Conservation (phyloP, 2,797 vertebrate genomes). For the Vespertilio murinus region DNA sequence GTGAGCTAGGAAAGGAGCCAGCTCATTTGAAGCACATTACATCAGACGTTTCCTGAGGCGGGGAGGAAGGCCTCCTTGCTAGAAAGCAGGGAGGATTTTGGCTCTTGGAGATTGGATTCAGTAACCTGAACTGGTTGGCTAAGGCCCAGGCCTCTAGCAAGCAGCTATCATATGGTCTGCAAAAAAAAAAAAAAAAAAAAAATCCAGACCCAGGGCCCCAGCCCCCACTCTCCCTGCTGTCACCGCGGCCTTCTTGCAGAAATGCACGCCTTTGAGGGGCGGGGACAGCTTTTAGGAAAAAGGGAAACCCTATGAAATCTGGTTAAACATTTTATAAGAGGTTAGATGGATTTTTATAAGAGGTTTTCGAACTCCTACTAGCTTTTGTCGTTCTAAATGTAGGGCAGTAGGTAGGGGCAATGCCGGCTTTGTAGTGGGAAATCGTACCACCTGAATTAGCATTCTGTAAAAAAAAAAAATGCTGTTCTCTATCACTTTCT, state of each 20-base stretch:
- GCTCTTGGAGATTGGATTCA: constrained; percentile 39
- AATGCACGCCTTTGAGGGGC: neutral
- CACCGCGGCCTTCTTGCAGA: neutral
- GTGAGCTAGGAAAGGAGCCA: constrained; percentile 49
- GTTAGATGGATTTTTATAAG: neutral
- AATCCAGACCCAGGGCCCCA: neutral
- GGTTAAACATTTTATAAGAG: neutral
- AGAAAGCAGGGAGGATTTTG: constrained; percentile 71
- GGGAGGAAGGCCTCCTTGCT: constrained; percentile 71
- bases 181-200: constrained; percentile 56
- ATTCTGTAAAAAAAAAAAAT: neutral
- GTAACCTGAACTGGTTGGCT: constrained; percentile 59
- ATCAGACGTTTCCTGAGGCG: constrained; percentile 60
- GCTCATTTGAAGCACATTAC: constrained; percentile 66
- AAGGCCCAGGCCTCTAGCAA: neutral
- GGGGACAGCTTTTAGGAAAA: neutral
- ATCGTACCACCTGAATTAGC: neutral
- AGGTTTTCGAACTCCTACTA: neutral
- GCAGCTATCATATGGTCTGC: constrained; percentile 39
- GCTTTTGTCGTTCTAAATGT: neutral
- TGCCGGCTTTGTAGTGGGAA: neutral
- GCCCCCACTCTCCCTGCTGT: neutral
- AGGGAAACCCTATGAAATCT: neutral
- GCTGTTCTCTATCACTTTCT: neutral
- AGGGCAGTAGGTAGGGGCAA: neutral